A percentile compares a stretch with the other conserved stretches of the same genome.
Conservation (phyloP, 2,888 invertebrate genomes). For the Drosophila tanythrix region DNA sequence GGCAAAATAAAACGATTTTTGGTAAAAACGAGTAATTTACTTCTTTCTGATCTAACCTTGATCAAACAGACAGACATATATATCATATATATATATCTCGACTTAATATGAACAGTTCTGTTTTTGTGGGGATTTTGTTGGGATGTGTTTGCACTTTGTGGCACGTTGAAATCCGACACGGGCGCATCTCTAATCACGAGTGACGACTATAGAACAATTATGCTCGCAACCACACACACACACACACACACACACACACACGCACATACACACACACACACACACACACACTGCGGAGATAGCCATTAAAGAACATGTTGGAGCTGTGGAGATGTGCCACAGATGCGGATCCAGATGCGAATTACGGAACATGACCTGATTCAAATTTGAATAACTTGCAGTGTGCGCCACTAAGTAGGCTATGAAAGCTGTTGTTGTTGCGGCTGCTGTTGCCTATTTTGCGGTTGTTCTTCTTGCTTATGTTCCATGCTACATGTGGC, state of each 20-base stretch:
- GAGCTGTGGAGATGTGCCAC: neutral
- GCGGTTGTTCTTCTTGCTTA: constrained; percentile 5
- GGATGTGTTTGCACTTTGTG: neutral
- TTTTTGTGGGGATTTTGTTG: neutral
- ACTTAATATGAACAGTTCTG: neutral
- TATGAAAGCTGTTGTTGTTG: constrained; percentile 50
- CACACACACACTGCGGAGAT: constrained; percentile 8
- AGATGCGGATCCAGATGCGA: neutral
- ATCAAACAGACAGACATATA: neutral
- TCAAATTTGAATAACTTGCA: constrained; percentile 75
- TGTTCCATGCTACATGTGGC: constrained; percentile 20
- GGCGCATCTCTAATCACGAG: neutral
- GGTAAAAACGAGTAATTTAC: neutral
- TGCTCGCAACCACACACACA: constrained; percentile 11
- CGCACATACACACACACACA: neutral
- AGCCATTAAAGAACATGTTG: constrained; percentile 22
- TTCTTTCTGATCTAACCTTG: neutral
- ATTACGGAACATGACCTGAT: constrained; percentile 27
- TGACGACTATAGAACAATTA: neutral
- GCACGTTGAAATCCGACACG: neutral
- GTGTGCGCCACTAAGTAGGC: constrained; percentile 69
- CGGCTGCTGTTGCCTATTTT: constrained; percentile 4
- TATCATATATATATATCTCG: neutral
- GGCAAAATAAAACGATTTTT: neutral
- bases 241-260: neutral